Base-by-base conservation (phyloP, 2,113 vertebrate species). In the Piprites chloris region DNA sequence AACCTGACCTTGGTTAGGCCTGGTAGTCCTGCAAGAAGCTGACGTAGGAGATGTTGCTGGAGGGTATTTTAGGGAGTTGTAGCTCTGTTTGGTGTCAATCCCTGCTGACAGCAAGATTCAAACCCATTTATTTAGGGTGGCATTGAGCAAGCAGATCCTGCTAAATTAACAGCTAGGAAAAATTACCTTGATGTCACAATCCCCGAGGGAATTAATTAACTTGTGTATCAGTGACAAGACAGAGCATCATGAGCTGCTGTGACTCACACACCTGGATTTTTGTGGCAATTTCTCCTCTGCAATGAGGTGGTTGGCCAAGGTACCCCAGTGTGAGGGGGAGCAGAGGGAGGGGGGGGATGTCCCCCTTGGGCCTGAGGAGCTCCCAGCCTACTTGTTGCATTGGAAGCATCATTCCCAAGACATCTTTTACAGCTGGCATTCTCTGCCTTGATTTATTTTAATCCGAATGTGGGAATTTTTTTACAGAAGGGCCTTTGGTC, bases 81-180 rank as follows among this genome's bases (percentile, higher is more conserved):
- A 39, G n/a, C 22, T 83, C 62, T 41, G 42, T 39, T 63, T 59
- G 68, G 56, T 75, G 75, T 16, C 58, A 41, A 15, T 42, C 81
- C 72, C 42, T 53, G 74, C 63, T 88, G 62, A 32, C 49, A 83
- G 67, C 53, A 80, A 86, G 37, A 71, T 28, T 92, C 87, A 72
- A 67, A 41, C 46, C 33, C 52, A 37, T 83, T 91, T 83, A 56
- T 91, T 87, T 72, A 59, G 30, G 39, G 75, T 59, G 72, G 66
- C 39, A 88, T 13, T 0, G 1, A 77, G 83, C 85, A 66, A 72
- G n/a, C 50, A 75, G 71, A 27, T 63, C 58, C 83, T 67, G 67
- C 72, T 68, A 72, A 93, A 87, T 82, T 73, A 92, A 86, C 90
- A 86, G 68, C 28, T 41, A 83, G 86, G 87, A 69, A 80, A 93